phyloP scores from a whole-genome alignment of 1,140 invertebrate species.

The Neotoxoptera formosana region DNA sequence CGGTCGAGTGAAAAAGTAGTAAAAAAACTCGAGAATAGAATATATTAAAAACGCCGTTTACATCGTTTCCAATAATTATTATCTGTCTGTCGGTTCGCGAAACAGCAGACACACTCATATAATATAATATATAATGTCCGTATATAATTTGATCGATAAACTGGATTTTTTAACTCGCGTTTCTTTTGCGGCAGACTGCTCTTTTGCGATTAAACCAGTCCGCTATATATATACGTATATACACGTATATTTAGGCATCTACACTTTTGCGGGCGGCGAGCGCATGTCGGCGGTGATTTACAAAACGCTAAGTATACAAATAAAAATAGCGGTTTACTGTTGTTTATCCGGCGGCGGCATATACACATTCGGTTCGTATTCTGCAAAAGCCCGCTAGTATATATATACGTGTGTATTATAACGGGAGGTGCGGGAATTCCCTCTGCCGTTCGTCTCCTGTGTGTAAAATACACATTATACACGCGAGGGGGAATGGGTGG shows the following conservation, averaged over 20 bases:
- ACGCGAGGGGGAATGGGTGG: neutral
- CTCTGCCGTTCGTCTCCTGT: neutral
- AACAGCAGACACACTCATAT: neutral
- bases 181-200: neutral
- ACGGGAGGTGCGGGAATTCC: neutral
- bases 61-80: no score
- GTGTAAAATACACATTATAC: no score
- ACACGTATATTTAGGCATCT: no score
- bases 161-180: neutral
- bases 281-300: neutral
- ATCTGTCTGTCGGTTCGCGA: neutral
- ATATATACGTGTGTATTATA: neutral
- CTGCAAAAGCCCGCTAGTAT: no score
- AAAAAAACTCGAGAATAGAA: neutral
- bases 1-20: neutral
- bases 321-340: constrained; percentile 35
- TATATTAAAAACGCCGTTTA: neutral
- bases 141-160: neutral
- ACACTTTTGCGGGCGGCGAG: neutral
- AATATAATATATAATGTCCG: no score
- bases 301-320: constrained; percentile 19
- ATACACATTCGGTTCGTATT: neutral
- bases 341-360: neutral
- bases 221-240: neutral
- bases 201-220: neutral